phyloP scores from a whole-genome alignment of 2,888 invertebrate species.

The Coelinius sp. region DNA sequence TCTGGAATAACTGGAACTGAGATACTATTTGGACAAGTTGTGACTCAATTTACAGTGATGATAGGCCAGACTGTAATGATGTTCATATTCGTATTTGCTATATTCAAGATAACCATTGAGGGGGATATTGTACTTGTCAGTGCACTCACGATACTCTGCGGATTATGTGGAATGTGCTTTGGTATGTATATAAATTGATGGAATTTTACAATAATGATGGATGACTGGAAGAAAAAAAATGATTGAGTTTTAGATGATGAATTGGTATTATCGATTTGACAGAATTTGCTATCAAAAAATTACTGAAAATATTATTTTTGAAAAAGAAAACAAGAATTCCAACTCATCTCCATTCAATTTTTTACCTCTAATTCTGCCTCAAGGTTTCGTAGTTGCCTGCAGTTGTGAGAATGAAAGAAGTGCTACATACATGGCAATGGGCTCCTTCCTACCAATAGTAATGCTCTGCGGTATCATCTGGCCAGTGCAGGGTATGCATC shows the following conservation, averaged over 20 bases:
- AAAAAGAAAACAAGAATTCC: too few relatives aligned
- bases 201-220: too few relatives aligned
- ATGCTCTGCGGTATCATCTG: slow-evolving; percentile 93
- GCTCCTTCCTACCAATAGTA: slow-evolving; percentile 88
- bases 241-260: too few relatives aligned
- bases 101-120: slow-evolving; percentile 83
- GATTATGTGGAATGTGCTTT: slow-evolving; percentile 94
- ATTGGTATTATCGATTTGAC: too few relatives aligned
- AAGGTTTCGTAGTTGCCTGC: slow-evolving; percentile 87
- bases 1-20: slow-evolving; percentile 85
- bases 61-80: slow-evolving; percentile 85
- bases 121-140: slow-evolving; percentile 84
- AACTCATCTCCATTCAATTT: too few relatives aligned
- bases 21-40: slow-evolving; percentile 88
- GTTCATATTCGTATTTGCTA: slow-evolving; percentile 82
- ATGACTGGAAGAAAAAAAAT: too few relatives aligned
- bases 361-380: slow-evolving; percentile 27
- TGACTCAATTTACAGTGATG: slow-evolving; percentile 91
- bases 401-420: slow-evolving; percentile 86
- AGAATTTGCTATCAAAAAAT: too few relatives aligned
- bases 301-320: too few relatives aligned
- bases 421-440: slow-evolving; percentile 88
- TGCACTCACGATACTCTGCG: slow-evolving; percentile 84
- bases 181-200: slow-evolving; percentile 74
- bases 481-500: slow-evolving; percentile 95